Evolutionary conservation across 2,113 vertebrate genomes (phyloP).

Genomic region (Neofelis nebulosa): DNA sequence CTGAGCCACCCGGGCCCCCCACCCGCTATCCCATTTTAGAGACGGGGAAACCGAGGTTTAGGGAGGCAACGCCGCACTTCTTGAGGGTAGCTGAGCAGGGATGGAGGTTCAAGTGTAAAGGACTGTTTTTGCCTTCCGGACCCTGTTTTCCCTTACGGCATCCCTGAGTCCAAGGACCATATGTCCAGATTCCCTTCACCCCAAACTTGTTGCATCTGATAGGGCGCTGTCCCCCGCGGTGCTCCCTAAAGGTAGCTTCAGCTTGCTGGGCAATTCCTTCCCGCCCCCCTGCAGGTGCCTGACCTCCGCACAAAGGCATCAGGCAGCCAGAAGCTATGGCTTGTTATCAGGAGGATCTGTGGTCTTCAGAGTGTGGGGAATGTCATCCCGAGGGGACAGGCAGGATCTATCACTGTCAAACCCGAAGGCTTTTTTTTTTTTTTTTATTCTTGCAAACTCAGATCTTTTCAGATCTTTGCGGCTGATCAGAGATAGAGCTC

Average conservation of each 20-base stretch:
- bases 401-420: slow-evolving; percentile 79
- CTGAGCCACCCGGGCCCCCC: no score
- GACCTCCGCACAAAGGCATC: slow-evolving; percentile 70
- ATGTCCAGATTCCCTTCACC: not conserved
- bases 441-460: slow-evolving; percentile 82
- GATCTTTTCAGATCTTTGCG: slow-evolving; percentile 84
- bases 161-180: not conserved
- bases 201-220: no score
- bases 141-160: not conserved
- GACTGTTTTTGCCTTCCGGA: not conserved
- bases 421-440: slow-evolving; percentile 60
- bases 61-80: not conserved
- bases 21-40: not conserved
- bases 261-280: not conserved
- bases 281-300: slow-evolving; percentile 9
- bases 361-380: slow-evolving; percentile 59
- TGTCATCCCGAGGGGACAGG: slow-evolving; percentile 72
- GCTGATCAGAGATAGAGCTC: slow-evolving; percentile 82
- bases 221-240: not conserved
- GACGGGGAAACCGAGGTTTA: not conserved
- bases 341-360: slow-evolving; percentile 74
- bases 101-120: not conserved
- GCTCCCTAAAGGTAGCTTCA: not conserved
- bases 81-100: not conserved
- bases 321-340: slow-evolving; percentile 52